Evolutionary conservation across 2,888 invertebrate species (phyloP), one percentile per base, ranked within the genome.

Genomic region (Punctoribates punctum): DNA sequence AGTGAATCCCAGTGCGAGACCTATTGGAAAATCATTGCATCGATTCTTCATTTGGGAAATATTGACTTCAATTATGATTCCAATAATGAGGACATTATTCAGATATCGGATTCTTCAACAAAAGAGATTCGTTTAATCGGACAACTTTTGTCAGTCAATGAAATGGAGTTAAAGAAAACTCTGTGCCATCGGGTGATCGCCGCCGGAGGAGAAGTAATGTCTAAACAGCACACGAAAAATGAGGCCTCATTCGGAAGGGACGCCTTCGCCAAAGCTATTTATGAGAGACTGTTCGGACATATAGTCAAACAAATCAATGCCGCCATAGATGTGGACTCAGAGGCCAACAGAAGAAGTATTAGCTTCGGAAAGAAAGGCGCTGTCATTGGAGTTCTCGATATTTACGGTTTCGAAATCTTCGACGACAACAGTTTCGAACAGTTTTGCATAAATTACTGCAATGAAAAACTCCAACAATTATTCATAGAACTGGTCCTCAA

Each of bases 391-490:
- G 97, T 98, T 6, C 86, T 99, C 73, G 98, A 99, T 83, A 99
- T 99, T 82, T 99, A 98, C 84, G 98, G 98, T 25, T 99, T 98
- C 85, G 98, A 99, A 87, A 96, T 98, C 80, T 96, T 99, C 84
- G 96, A 96, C 81, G 89, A 89, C 42, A 98, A 98, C 85, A 76
- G 76, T 29, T 87, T 98, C 85, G 98, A 98, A 84, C 98, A 98
- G 86, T 95, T 98, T 85, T 98, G 97, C 85, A 98, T 98, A 83
- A 98, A 98, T 86, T 98, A 97, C 85, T 98, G 97, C 83, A 98
- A 98, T 84, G 98, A 98, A 86, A 98, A 98, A 84, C 86, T 98
- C 79, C 98, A 98, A 83, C 98, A 98, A 84, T 86, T 98, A 48
- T 98, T 98, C 83, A 98, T 98, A 82, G 97, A 98, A 85, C 86